Evolutionary conservation across 2,888 invertebrate genomes (phyloP).

Genomic region (Anaspis maculata): DNA sequence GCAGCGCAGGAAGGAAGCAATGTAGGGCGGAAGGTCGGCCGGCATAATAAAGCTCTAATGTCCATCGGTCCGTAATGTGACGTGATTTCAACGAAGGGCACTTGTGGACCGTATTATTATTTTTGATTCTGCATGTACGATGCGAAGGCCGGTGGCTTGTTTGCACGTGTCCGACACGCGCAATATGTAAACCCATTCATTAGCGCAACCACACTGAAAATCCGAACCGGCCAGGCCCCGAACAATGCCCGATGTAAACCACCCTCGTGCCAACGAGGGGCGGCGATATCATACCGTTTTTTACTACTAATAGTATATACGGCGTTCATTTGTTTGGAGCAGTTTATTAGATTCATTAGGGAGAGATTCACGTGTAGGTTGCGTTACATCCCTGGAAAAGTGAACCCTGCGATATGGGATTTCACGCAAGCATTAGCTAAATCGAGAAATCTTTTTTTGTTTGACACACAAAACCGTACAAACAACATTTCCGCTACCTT

Average conservation of each 20-base stretch:
- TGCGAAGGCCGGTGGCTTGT: conserved; percentile 33
- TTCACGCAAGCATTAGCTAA: no score
- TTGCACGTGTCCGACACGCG: conserved; percentile 40
- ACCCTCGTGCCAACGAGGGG: conserved; percentile 1
- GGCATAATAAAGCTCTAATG: no score
- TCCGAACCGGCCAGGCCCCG: conserved; percentile 21
- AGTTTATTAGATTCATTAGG: conserved; percentile 2
- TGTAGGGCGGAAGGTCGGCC: no score
- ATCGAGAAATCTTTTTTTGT: no score
- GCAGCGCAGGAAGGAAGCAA: no score
- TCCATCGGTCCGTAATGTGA: conserved; percentile 28
- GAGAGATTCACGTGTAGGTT: no score
- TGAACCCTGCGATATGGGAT: no score
- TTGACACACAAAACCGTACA: no score
- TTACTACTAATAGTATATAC: no score
- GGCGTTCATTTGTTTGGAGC: conserved; percentile 2
- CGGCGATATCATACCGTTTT: conserved; percentile 1
- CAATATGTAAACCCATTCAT: conserved; percentile 44
- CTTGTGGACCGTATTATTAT: conserved; percentile 41
- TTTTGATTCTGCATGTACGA: conserved; percentile 38
- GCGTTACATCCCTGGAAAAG: no score
- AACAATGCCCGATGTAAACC: conserved; percentile 10
- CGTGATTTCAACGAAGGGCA: conserved; percentile 28
- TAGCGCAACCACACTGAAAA: conserved; percentile 44
- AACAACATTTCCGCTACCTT: no score